A percentile compares a stretch with the other conserved stretches of the same genome.
Conservation (phyloP, 92 coral and sea anemone genomes). For the Metridium senile region DNA sequence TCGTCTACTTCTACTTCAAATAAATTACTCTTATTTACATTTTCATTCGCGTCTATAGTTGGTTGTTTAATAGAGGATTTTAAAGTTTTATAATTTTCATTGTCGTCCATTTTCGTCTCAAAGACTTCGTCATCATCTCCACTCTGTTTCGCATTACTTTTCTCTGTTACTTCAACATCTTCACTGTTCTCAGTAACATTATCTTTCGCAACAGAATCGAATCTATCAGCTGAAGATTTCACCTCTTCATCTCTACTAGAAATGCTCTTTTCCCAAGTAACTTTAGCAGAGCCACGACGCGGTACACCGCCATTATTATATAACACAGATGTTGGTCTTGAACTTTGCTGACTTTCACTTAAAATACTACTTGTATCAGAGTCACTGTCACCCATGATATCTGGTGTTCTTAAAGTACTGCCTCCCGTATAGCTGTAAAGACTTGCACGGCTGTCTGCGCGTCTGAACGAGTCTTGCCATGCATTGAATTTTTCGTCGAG, state of each 20-base stretch:
- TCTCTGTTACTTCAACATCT: neutral
- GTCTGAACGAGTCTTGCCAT: conserved; percentile 74
- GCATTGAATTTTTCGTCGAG: conserved; percentile 82
- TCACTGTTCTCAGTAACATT: neutral
- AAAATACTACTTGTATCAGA: conserved; percentile 17
- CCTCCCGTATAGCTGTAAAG: conserved; percentile 40
- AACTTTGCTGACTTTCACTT: neutral
- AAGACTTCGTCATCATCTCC: neutral
- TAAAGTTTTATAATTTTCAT: neutral
- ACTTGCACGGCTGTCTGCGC: conserved; percentile 47
- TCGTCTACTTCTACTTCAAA: neutral
- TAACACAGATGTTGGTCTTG: conserved; percentile 52
- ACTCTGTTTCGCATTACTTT: neutral
- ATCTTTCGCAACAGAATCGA: neutral
- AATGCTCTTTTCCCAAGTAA: conserved; percentile 2
- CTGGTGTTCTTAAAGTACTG: conserved; percentile 31
- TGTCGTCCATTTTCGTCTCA: neutral
- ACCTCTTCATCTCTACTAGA: neutral
- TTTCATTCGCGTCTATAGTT: neutral
- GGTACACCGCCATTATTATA: neutral
- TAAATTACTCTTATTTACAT: neutral
- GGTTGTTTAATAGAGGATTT: neutral
- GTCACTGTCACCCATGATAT: conserved; percentile 25
- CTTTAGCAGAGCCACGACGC: conserved; percentile 37
- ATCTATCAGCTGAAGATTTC: neutral